phyloP scores from a whole-genome alignment of 2,113 vertebrate genomes.

The Pterocles gutturalis region DNA sequence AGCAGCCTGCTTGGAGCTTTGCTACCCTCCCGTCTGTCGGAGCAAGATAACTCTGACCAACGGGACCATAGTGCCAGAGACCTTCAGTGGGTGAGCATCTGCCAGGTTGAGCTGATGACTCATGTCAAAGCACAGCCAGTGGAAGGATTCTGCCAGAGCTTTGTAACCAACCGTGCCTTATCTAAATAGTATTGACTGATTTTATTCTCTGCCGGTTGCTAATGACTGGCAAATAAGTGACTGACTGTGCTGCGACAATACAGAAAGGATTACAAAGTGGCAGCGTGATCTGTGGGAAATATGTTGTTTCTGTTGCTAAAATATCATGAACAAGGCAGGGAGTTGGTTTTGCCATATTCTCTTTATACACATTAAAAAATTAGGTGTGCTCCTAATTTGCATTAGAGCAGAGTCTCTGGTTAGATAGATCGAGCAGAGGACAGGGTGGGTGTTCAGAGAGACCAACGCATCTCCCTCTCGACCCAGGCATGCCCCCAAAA shows the following conservation, averaged over 20 bases:
- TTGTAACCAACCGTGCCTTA: not conserved
- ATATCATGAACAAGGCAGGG: not conserved
- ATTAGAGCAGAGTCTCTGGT: not conserved
- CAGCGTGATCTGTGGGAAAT: not conserved
- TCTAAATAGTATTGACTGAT: not conserved
- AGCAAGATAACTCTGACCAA: not conserved
- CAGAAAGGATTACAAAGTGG: not conserved
- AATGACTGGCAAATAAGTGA: slow-evolving; percentile 23
- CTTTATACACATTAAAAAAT: not conserved
- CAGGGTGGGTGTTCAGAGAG: not conserved
- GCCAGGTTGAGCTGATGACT: not conserved
- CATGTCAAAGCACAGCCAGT: not conserved
- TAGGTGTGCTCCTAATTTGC: not conserved
- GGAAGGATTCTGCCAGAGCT: not conserved
- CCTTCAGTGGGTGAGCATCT: not conserved
- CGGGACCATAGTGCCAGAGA: not conserved
- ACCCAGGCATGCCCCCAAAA: not conserved
- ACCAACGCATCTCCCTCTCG: not conserved
- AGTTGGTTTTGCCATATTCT: not conserved
- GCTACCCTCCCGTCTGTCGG: fast-evolving
- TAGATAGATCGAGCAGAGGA: not conserved
- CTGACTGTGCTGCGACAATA: not conserved
- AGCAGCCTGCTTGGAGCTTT: not conserved
- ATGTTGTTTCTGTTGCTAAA: not conserved
- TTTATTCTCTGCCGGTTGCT: not conserved